A percentile compares a stretch with the other conserved stretches of the same genome.
Evolutionary conservation across 2,113 vertebrate species (phyloP).

Genomic region (Dolichotis patagonum): DNA sequence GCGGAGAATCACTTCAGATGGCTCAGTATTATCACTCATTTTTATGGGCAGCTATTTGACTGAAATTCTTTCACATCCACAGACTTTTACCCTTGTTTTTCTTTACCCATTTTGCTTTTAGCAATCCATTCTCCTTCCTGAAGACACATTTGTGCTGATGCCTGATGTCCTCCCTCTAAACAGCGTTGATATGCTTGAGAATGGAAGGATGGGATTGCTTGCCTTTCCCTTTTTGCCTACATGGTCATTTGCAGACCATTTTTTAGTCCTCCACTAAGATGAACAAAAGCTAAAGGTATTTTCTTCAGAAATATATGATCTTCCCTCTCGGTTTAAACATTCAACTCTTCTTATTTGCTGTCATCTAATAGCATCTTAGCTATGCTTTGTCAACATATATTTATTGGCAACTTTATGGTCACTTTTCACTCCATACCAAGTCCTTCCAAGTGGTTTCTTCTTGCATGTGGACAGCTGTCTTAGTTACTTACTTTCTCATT

Average conservation of each 20-base stretch:
- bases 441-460: too few species aligned
- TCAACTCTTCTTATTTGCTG: not conserved
- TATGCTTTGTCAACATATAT: not conserved
- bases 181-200: too few species aligned
- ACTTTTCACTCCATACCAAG: not conserved
- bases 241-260: not conserved
- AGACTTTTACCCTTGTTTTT: not conserved
- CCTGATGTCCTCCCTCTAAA: not conserved
- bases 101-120: not conserved
- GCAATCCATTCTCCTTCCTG: not conserved
- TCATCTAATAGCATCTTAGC: not conserved
- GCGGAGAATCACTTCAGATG: not conserved
- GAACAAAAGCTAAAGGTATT: not conserved
- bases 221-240: not conserved
- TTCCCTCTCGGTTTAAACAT: not conserved
- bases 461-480: not conserved
- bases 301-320: not conserved
- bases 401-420: not conserved
- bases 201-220: too few species aligned
- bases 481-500: not conserved
- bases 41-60: not conserved
- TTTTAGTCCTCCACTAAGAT: not conserved
- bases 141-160: not conserved
- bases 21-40: not conserved
- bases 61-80: not conserved